A percentile compares a stretch with the other conserved stretches of the same genome.
Evolutionary conservation across 1,140 invertebrate genomes (phyloP).

Genomic region (Pseudomyrmex sp.): DNA sequence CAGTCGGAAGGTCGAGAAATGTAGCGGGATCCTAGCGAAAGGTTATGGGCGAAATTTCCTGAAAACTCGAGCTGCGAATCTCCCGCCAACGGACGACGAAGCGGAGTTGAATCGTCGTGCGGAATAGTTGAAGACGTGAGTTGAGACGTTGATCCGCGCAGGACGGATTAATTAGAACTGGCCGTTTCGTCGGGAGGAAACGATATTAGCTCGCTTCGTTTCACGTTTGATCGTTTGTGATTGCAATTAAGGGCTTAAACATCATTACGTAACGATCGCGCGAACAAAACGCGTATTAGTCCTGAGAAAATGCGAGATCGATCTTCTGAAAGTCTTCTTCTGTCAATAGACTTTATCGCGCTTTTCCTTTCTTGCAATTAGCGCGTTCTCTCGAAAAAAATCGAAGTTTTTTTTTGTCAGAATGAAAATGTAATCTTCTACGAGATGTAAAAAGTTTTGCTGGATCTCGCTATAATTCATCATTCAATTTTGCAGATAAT

Average conservation of each 20-base stretch:
- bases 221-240: slow-evolving; percentile 38
- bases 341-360: slow-evolving; percentile 16
- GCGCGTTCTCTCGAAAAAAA: background rate
- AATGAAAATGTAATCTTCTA: background rate
- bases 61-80: slow-evolving; percentile 23
- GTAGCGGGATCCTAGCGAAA: slow-evolving; percentile 12
- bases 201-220: slow-evolving; percentile 29
- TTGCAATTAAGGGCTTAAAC: slow-evolving; percentile 38
- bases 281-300: slow-evolving; percentile 30
- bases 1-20: background rate
- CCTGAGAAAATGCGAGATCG: slow-evolving; percentile 18
- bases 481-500: too few species aligned
- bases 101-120: slow-evolving; percentile 18
- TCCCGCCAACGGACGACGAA: background rate
- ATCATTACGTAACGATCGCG: slow-evolving; percentile 23
- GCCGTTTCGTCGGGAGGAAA: slow-evolving; percentile 4
- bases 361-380: background rate
- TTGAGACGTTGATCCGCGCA: too few species aligned
- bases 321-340: slow-evolving; percentile 1
- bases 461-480: too few species aligned
- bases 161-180: slow-evolving; percentile 41
- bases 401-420: background rate
- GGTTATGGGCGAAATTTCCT: slow-evolving; percentile 34
- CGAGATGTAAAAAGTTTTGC: too few species aligned
- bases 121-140: background rate